Evolutionary conservation across 2,888 invertebrate genomes (phyloP).

Genomic region (Temnothorax ravouxi): DNA sequence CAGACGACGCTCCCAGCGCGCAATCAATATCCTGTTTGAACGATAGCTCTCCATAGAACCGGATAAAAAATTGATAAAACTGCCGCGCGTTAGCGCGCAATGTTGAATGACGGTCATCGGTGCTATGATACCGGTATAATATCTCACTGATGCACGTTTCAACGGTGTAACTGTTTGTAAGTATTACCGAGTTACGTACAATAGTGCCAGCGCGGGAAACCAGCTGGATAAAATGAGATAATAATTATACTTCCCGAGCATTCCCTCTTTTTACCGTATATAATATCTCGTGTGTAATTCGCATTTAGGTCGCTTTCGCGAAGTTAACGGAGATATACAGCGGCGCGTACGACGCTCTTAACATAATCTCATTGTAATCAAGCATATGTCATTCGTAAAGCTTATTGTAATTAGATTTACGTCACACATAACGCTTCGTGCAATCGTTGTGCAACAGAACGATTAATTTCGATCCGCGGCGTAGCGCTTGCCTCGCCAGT

Average conservation of each 20-base stretch:
- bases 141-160: background rate
- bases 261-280: background rate
- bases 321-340: background rate
- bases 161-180: background rate
- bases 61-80: slow-evolving; percentile 12
- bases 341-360: background rate
- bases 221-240: slow-evolving; percentile 12
- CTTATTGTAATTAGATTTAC: background rate
- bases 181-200: background rate
- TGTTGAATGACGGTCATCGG: slow-evolving; percentile 1
- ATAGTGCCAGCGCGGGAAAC: no score
- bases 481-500: background rate
- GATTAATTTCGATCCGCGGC: slow-evolving; percentile 20
- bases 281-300: background rate
- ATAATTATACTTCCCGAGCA: background rate
- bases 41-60: background rate
- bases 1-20: background rate
- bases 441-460: background rate
- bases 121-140: background rate
- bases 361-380: background rate
- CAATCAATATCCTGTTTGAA: slow-evolving; percentile 14
- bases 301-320: background rate
- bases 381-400: background rate
- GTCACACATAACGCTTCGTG: background rate
- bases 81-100: background rate